A percentile compares a stretch with the other conserved stretches of the same genome.
Conservation (phyloP, 1,140 invertebrate genomes). For the Augochlora pura region DNA sequence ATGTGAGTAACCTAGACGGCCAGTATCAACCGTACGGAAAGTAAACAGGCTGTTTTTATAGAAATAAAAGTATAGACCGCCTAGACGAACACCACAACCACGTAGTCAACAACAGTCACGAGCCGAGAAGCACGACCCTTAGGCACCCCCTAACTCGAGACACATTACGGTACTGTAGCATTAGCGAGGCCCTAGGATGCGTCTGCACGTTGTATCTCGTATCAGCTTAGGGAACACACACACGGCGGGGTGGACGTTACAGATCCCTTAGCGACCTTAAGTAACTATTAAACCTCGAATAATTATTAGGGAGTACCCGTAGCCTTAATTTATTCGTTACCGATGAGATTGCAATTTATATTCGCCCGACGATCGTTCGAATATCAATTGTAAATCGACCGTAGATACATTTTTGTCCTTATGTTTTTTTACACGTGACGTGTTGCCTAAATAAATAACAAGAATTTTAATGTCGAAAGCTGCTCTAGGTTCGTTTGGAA, state of each 20-base stretch:
- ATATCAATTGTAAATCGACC: constrained; percentile 14
- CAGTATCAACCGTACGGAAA: constrained; percentile 82
- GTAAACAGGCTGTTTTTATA: constrained; percentile 70
- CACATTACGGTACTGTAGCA: constrained; percentile 48
- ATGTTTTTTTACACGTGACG: not conserved
- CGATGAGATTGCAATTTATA: constrained; percentile 29
- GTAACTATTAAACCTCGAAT: constrained; percentile 18
- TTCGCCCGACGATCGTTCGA: not conserved
- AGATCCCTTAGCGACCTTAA: constrained; percentile 5
- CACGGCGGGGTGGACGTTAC: constrained; percentile 1
- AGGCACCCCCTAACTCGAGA: constrained; percentile 52
- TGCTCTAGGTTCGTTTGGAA: not conserved
- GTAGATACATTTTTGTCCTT: constrained; percentile 1
- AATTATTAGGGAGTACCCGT: constrained; percentile 1
- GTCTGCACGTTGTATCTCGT: constrained; percentile 30
- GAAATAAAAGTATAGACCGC: constrained; percentile 49
- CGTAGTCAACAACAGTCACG: constrained; percentile 53
- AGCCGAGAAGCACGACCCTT: constrained; percentile 56
- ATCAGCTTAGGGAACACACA: constrained; percentile 30
- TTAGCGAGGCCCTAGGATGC: constrained; percentile 27
- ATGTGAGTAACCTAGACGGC: constrained; percentile 84
- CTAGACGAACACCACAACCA: constrained; percentile 56
- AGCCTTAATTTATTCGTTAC: constrained; percentile 27
- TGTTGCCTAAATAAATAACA: not conserved
- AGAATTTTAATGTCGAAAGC: not conserved